Percentiles rank a stretch among this genome's conserved stretches.
These are phyloP conservation scores for Peromyscus melanophrys DNA, from an alignment of 2,797 vertebrate genomes.

Conservation along the genomic window DNA sequence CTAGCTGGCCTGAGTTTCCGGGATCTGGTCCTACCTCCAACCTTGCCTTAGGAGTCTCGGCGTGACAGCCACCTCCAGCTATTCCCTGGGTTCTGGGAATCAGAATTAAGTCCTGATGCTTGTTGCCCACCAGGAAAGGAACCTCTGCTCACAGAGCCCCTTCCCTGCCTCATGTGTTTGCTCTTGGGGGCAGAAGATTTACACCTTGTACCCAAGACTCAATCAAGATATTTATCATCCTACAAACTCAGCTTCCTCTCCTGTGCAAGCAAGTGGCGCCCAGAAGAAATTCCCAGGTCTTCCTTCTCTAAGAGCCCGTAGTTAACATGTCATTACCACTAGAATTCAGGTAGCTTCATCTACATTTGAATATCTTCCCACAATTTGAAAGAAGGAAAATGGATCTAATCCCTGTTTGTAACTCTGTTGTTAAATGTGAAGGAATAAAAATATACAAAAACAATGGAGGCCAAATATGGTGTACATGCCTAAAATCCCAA, in stretches of 20 bases:
- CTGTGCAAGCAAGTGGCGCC: not conserved
- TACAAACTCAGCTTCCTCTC: not conserved
- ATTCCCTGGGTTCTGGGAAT: no score
- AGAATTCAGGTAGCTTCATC: not conserved
- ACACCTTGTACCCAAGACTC: not conserved
- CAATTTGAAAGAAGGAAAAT: slow-evolving; percentile 30
- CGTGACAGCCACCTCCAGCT: not conserved
- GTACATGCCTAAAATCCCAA: not conserved
- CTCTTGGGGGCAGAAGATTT: not conserved
- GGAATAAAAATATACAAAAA: not conserved
- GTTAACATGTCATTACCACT: slow-evolving; percentile 28
- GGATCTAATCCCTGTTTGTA: not conserved
- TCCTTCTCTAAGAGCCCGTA: not conserved
- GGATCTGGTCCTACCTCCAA: not conserved
- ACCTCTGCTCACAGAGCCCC: not conserved
- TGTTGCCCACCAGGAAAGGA: not conserved
- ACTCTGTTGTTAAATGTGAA: not conserved
- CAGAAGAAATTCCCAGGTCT: not conserved
- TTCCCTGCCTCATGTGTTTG: not conserved
- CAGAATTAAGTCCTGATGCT: not conserved
- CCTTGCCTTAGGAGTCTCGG: no score
- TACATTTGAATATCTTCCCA: slow-evolving; percentile 9
- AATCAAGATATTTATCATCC: not conserved
- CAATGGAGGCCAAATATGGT: not conserved
- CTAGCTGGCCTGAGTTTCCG: not conserved